Conservation (phyloP, 2,797 vertebrate species). For the Onychomys torridus region DNA sequence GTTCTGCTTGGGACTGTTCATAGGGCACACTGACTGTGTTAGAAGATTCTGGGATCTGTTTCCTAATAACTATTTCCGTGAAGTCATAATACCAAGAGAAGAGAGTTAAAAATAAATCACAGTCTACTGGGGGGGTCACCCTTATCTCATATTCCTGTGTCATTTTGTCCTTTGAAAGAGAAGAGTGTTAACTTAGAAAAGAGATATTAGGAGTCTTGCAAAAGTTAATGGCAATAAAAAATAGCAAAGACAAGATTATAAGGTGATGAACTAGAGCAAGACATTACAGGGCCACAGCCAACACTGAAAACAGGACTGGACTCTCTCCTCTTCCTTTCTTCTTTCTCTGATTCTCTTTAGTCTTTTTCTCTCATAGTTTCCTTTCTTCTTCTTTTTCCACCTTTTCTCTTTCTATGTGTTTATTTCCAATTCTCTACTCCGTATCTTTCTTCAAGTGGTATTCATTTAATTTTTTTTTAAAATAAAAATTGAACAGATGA, state of each 20-base stretch:
- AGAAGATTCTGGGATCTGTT: background rate
- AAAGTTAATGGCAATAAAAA: slow-evolving; percentile 17
- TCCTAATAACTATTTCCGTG: background rate
- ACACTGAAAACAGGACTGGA: slow-evolving; percentile 66
- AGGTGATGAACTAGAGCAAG: slow-evolving; percentile 6
- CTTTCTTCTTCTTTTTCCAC: fast-evolving
- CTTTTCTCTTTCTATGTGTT: background rate
- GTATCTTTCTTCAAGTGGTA: background rate
- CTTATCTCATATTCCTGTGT: background rate
- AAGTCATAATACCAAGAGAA: background rate
- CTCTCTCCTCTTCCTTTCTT: background rate
- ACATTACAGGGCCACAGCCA: slow-evolving; percentile 66
- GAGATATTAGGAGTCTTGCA: background rate
- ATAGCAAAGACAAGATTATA: background rate
- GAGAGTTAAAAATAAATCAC: background rate
- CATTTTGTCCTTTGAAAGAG: background rate
- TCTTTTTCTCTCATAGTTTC: background rate
- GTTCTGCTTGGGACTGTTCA: background rate
- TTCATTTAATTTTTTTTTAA: background rate
- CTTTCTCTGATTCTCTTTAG: fast-evolving
- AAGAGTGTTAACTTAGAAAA: slow-evolving; percentile 8
- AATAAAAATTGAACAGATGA: slow-evolving; percentile 71
- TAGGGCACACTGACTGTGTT: background rate
- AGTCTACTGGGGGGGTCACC: background rate
- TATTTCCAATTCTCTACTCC: background rate